These are phyloP conservation scores for Camelus dromedarius DNA, from an alignment of 2,113 vertebrate genomes.

Conservation along the genomic window DNA sequence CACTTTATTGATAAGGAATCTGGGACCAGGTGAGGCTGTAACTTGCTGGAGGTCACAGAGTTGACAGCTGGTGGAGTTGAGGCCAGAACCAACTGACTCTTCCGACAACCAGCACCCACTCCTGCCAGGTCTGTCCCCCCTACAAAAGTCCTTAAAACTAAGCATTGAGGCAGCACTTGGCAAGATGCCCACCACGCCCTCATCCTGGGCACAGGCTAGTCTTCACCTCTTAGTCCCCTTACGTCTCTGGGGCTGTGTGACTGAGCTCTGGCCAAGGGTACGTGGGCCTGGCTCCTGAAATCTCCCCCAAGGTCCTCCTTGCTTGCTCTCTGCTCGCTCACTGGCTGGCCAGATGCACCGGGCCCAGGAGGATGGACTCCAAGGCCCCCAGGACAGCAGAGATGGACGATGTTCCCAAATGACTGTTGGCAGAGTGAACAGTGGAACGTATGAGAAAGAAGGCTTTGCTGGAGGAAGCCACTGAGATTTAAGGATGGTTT, in stretches of 20 bases:
- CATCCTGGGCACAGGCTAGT: background rate
- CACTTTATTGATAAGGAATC: background rate
- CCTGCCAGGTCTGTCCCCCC: background rate
- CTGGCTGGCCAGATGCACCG: background rate
- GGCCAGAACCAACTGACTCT: background rate
- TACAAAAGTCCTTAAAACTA: background rate
- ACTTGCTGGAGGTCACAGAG: background rate
- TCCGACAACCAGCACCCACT: background rate
- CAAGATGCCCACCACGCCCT: background rate
- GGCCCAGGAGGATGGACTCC: background rate
- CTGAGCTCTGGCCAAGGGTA: background rate
- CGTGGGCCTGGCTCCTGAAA: background rate
- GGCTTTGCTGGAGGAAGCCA: background rate
- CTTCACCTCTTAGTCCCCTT: background rate
- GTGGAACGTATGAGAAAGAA: background rate
- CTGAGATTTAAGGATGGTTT: background rate
- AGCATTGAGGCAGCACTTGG: background rate
- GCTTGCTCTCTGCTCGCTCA: background rate
- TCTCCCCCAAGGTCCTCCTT: background rate
- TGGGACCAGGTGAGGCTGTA: too few relatives aligned
- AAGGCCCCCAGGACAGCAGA: accelerated
- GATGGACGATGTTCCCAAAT: background rate
- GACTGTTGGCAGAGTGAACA: background rate
- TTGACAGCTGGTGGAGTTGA: too few relatives aligned
- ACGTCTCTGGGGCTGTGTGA: background rate